These are phyloP conservation scores for Dipodomys spectabilis DNA, from an alignment of 2,113 vertebrate species.

Conservation along the genomic window DNA sequence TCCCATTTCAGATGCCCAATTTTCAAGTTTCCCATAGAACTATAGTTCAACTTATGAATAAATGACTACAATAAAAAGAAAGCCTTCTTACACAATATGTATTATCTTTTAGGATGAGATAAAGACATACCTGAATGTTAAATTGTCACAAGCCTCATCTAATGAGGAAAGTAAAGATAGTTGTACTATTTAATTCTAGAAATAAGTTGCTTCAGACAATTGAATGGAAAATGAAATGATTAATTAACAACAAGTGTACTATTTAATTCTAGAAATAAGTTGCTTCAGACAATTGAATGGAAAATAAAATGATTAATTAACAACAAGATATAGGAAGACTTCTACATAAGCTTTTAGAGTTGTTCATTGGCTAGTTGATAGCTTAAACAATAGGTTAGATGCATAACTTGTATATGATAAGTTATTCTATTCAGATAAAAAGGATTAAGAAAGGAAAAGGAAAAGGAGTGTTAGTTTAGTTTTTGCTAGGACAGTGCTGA, in stretches of 20 bases:
- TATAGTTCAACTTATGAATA: conserved; percentile 23
- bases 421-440: neutral
- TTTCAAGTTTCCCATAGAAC: neutral
- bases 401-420: neutral
- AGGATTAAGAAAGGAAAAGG: neutral
- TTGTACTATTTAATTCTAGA: neutral
- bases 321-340: conserved; percentile 32
- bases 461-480: neutral
- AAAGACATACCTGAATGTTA: neutral
- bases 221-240: neutral
- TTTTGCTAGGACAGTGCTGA: neutral
- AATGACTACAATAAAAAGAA: neutral
- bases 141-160: neutral
- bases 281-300: neutral
- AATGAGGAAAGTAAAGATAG: neutral
- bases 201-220: neutral
- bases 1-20: neutral
- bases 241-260: conserved; percentile 3
- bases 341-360: neutral
- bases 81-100: neutral
- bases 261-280: conserved; percentile 11
- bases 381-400: conserved; percentile 8
- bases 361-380: conserved; percentile 7
- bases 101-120: neutral
- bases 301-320: neutral